Evolutionary conservation across 2,797 vertebrate genomes (phyloP).

Genomic region (Coreius guichenoti): DNA sequence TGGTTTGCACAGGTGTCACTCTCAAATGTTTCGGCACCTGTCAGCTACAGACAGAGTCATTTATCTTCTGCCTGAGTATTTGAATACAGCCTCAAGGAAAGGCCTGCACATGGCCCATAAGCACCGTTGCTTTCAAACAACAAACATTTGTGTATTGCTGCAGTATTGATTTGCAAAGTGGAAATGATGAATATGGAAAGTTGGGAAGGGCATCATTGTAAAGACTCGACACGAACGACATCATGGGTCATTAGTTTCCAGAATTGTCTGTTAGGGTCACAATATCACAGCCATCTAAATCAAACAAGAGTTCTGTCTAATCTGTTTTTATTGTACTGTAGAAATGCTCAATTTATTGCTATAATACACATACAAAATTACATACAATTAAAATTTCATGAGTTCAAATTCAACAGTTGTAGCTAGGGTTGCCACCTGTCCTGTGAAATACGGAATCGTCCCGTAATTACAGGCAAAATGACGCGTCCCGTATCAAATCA

Average conservation of each 20-base stretch:
- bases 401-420: not conserved
- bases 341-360: not conserved
- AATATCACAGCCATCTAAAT: not conserved
- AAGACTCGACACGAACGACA: not conserved
- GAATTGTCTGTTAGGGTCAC: not conserved
- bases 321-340: not conserved
- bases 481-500: no score
- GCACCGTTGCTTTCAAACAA: constrained; percentile 55
- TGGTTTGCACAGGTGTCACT: constrained; percentile 36
- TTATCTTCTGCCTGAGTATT: constrained; percentile 36
- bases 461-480: no score
- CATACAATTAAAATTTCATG: not conserved
- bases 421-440: no score
- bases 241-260: constrained; percentile 4
- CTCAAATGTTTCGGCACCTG: constrained; percentile 44
- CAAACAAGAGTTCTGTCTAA: not conserved
- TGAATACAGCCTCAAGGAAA: constrained; percentile 42
- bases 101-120: constrained; percentile 41
- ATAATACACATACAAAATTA: not conserved
- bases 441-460: no score
- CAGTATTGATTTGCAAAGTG: constrained; percentile 46
- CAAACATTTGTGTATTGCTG: constrained; percentile 50
- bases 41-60: constrained; percentile 30
- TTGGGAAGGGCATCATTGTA: constrained; percentile 22
- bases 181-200: constrained; percentile 30